Conservation (phyloP, 37 sponge, comb jelly and placozoan species). For the Haliclona indistincta region DNA sequence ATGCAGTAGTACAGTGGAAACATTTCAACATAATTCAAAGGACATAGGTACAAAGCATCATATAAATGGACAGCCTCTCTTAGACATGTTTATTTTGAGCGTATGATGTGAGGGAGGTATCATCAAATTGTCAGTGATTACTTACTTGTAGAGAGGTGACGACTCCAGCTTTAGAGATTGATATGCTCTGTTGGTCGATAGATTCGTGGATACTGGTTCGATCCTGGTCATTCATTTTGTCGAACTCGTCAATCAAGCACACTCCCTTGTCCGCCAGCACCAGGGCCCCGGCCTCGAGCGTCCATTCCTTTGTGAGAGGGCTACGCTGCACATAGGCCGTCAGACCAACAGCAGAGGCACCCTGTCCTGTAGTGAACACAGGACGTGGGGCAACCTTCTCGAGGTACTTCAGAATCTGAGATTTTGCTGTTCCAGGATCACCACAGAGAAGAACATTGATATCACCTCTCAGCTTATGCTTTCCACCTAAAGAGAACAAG, state of each 20-base stretch:
- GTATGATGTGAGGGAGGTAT: too few species aligned
- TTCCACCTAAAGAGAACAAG: conserved; percentile 78
- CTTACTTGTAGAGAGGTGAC: conserved; percentile 93
- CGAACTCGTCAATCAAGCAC: conserved; percentile 99
- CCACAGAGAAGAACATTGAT: conserved; percentile 96
- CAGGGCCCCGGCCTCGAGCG: conserved; percentile 98
- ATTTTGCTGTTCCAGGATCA: conserved; percentile 99
- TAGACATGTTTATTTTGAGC: too few species aligned
- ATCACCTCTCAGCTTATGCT: conserved; percentile 98
- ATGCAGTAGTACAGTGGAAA: too few species aligned
- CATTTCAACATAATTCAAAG: too few species aligned
- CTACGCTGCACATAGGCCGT: conserved; percentile 97
- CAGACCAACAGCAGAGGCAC: conserved; percentile 96
- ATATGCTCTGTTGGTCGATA: conserved; percentile 99
- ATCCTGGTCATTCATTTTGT: conserved; percentile 99
- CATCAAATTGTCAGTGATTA: too few species aligned
- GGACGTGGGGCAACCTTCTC: conserved; percentile 96
- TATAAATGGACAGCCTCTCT: too few species aligned
- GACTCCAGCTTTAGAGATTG: conserved; percentile 98
- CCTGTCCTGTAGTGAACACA: conserved; percentile 98
- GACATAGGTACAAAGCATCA: too few species aligned
- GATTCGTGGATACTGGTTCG: conserved; percentile 98
- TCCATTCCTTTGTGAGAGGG: conserved; percentile 98
- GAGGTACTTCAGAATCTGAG: conserved; percentile 98
- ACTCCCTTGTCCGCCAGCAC: conserved; percentile 99